These are phyloP conservation scores for Machaerirhynchus nigripectus DNA, from an alignment of 2,113 vertebrate genomes.

Conservation along the genomic window DNA sequence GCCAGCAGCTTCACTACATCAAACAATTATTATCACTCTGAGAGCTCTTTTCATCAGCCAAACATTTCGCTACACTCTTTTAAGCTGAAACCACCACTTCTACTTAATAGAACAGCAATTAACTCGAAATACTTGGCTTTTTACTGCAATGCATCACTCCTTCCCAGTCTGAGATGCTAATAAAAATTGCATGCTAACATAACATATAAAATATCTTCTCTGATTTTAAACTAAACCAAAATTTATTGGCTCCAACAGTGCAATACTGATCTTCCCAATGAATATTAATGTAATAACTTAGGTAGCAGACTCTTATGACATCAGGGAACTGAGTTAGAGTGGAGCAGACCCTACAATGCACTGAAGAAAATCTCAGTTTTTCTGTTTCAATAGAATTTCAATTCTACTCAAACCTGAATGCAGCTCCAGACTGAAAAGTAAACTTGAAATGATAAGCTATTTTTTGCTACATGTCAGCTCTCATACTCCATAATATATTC, in stretches of 20 bases:
- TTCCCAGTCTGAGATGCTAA: conserved; percentile 39
- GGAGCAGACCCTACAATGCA: not conserved
- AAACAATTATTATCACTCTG: conserved; percentile 7
- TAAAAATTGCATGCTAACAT: conserved; percentile 58
- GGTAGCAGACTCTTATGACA: not conserved
- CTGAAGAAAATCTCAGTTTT: not conserved
- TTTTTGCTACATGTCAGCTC: not conserved
- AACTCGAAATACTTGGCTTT: conserved; percentile 58
- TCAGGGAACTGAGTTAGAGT: not conserved
- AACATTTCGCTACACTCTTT: conserved; percentile 39
- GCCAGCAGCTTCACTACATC: not conserved
- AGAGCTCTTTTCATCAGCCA: conserved; percentile 45
- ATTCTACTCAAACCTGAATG: not conserved
- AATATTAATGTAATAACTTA: conserved; percentile 27
- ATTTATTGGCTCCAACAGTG: conserved; percentile 26
- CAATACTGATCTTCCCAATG: not conserved
- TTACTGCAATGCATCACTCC: conserved; percentile 45
- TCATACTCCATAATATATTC: not conserved
- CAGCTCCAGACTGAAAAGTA: not conserved
- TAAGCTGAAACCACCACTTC: conserved; percentile 34
- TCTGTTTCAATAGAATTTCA: not conserved
- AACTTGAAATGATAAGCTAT: not conserved
- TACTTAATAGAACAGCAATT: conserved; percentile 60
- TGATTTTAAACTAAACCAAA: conserved; percentile 48
- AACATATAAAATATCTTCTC: conserved; percentile 53